Conservation (phyloP, 2,888 invertebrate genomes). For the Chesias legatella region DNA sequence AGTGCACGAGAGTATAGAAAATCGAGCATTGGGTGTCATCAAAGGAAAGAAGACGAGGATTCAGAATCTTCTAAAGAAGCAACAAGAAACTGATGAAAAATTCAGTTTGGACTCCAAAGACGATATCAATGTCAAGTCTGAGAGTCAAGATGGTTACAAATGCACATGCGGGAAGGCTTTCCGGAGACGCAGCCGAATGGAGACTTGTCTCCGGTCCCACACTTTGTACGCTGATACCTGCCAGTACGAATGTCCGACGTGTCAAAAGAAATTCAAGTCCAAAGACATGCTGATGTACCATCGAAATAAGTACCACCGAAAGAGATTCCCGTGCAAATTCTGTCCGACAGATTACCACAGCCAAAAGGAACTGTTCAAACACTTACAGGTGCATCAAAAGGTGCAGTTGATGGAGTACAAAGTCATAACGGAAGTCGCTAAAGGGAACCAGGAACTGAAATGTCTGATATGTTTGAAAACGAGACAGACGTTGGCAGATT, state of each 20-base stretch:
- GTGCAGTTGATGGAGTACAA: conserved; percentile 72
- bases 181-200: conserved; percentile 59
- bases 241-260: conserved; percentile 53
- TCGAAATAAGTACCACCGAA: conserved; percentile 59
- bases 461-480: conserved; percentile 66
- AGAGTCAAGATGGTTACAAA: conserved; percentile 55
- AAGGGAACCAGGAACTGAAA: conserved; percentile 61
- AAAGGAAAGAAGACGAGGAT: conserved; percentile 42
- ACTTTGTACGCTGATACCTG: conserved; percentile 42
- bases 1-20: conserved; percentile 58
- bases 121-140: conserved; percentile 21
- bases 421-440: conserved; percentile 65
- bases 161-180: conserved; percentile 65
- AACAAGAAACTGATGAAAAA: conserved; percentile 17
- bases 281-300: conserved; percentile 58
- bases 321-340: conserved; percentile 68
- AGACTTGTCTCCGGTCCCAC: conserved; percentile 65
- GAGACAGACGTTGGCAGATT: conserved; percentile 54
- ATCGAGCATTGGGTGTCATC: conserved; percentile 47
- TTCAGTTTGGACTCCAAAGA: neutral
- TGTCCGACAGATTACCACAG: conserved; percentile 72
- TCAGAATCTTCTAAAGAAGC: conserved; percentile 3
- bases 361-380: conserved; percentile 65
- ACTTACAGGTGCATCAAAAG: conserved; percentile 66
- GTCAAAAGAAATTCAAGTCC: conserved; percentile 55